Evolutionary conservation across 2,113 vertebrate species (phyloP).

Genomic region (Balaeniceps rex): DNA sequence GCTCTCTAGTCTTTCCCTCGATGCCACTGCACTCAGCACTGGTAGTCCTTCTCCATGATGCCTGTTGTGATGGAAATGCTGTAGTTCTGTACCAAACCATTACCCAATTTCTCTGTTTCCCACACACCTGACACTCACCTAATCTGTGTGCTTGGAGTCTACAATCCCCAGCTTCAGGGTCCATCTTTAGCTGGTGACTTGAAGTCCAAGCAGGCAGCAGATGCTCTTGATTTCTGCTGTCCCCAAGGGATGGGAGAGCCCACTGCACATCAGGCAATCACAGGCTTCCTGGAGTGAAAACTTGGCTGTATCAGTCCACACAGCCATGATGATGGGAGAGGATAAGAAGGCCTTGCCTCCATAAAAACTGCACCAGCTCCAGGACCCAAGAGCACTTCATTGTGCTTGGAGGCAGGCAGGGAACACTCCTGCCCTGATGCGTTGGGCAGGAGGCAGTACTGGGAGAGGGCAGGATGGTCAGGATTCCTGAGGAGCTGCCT

Average conservation of each 20-base stretch:
- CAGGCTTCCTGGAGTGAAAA: neutral
- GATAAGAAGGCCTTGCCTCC: neutral
- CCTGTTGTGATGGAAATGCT: neutral
- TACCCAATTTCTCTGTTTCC: neutral
- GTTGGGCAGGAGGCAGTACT: neutral
- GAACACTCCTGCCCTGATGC: neutral
- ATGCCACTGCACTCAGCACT: neutral
- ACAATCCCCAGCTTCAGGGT: neutral
- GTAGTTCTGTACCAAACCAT: neutral
- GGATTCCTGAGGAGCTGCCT: neutral
- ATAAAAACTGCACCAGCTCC: neutral
- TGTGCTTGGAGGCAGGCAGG: neutral
- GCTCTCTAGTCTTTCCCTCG: neutral
- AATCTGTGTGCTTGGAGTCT: neutral
- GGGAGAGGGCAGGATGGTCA: neutral
- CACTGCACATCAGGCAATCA: neutral
- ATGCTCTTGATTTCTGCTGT: neutral
- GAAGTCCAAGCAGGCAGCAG: neutral
- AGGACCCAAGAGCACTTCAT: neutral
- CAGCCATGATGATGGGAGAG: neutral
- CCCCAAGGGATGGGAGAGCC: neutral
- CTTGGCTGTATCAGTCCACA: neutral
- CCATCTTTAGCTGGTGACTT: neutral
- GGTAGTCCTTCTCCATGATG: neutral
- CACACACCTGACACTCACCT: neutral